A percentile compares a stretch with the other conserved stretches of the same genome.
These are phyloP conservation scores for Hoplodrina blanda DNA, from an alignment of 2,888 invertebrate genomes.

Conservation along the genomic window DNA sequence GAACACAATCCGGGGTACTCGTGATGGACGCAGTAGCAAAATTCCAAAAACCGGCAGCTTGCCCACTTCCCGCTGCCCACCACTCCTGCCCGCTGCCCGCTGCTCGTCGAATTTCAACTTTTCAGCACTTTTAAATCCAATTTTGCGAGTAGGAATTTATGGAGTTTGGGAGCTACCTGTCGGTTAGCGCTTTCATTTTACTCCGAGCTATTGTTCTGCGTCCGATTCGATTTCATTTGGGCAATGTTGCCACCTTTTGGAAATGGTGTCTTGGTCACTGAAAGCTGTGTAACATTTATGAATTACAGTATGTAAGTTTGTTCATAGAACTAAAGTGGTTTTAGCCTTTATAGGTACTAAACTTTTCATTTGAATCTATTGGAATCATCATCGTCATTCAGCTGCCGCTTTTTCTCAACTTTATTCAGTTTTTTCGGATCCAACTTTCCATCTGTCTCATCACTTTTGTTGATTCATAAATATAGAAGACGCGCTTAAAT, in stretches of 20 bases:
- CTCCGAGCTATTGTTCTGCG: constrained; percentile 47
- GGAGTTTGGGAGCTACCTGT: constrained; percentile 57
- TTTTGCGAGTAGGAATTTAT: constrained; percentile 67
- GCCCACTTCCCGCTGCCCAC: constrained; percentile 20
- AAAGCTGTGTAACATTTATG: constrained; percentile 5
- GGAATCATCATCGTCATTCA: background rate
- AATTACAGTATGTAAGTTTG: background rate
- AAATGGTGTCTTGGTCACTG: background rate
- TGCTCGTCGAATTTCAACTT: constrained; percentile 54
- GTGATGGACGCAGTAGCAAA: constrained; percentile 42
- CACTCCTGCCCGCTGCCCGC: constrained; percentile 28
- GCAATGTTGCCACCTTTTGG: constrained; percentile 8
- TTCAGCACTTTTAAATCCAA: constrained; percentile 73
- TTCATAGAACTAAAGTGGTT: background rate
- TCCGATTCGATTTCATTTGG: constrained; percentile 26
- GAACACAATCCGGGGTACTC: constrained; percentile 17
- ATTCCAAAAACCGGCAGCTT: constrained; percentile 51
- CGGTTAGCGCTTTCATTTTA: constrained; percentile 48
- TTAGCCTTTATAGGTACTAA: background rate
- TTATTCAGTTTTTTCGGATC: background rate
- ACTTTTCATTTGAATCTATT: background rate
- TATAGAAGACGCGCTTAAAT: too few relatives aligned
- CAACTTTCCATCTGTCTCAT: background rate
- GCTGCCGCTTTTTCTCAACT: background rate
- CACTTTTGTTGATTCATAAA: background rate